A percentile compares a stretch with the other conserved stretches of the same genome.
Evolutionary conservation across 2,888 invertebrate species (phyloP).

Genomic region (Agrotis clavis): DNA sequence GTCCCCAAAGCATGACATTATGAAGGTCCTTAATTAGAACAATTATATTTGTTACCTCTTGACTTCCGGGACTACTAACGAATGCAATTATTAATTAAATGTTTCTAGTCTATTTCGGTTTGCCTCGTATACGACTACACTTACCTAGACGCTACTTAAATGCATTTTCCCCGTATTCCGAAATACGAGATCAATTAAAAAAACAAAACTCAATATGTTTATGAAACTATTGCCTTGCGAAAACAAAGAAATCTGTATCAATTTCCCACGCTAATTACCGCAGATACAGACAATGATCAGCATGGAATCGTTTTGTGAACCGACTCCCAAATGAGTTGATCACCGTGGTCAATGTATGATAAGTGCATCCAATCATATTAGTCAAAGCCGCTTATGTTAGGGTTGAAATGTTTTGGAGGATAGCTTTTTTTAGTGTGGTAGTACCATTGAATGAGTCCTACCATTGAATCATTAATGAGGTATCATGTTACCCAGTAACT

Average conservation of each 20-base stretch:
- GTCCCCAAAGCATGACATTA: not conserved
- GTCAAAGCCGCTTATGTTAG: constrained; percentile 48
- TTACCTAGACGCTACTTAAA: not conserved
- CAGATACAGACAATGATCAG: constrained; percentile 6
- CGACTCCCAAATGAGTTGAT: constrained; percentile 51
- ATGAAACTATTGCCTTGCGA: not conserved
- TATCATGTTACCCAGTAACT: too few species aligned
- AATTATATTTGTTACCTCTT: not conserved
- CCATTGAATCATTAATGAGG: too few species aligned
- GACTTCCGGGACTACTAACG: not conserved
- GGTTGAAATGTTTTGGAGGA: constrained; percentile 22
- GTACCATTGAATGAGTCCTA: too few species aligned
- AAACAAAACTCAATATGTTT: not conserved
- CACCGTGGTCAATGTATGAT: constrained; percentile 62
- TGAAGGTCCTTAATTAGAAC: not conserved
- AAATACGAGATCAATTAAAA: too few species aligned
- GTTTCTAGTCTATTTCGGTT: too few species aligned
- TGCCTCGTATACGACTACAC: not conserved
- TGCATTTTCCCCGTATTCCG: not conserved
- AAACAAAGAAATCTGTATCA: constrained; percentile 9
- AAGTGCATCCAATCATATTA: constrained; percentile 57
- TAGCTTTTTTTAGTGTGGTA: too few species aligned
- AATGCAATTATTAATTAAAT: not conserved
- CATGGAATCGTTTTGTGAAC: constrained; percentile 42
- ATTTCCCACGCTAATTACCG: constrained; percentile 57